These are phyloP conservation scores for Apomyelois bistriatella DNA, from an alignment of 2,888 invertebrate species.

Conservation along the genomic window DNA sequence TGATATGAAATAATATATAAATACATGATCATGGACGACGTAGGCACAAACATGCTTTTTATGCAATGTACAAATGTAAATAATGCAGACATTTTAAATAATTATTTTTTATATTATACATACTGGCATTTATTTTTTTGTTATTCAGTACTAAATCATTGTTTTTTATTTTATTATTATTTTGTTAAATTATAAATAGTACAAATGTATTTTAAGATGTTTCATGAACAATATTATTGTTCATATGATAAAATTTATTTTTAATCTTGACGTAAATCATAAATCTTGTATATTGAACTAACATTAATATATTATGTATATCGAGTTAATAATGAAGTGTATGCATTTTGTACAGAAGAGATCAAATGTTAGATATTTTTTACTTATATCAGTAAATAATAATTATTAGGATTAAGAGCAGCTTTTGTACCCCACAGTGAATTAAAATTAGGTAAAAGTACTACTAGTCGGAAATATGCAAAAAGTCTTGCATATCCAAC, in stretches of 20 bases:
- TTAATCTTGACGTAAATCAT: constrained; percentile 34
- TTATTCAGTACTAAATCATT: constrained; percentile 34
- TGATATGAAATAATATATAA: too few species aligned
- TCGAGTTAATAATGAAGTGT: constrained; percentile 32
- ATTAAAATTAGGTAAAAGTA: constrained; percentile 43
- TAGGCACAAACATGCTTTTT: constrained; percentile 27
- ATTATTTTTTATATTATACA: constrained; percentile 38
- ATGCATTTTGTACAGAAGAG: constrained; percentile 67
- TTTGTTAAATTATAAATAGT: constrained; percentile 68
- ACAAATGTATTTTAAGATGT: constrained; percentile 69
- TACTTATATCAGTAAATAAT: constrained; percentile 51
- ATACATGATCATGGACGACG: constrained; percentile 17
- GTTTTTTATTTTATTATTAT: constrained; percentile 34
- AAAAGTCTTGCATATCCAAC: constrained; percentile 53
- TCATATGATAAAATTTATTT: constrained; percentile 34
- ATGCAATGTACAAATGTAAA: constrained; percentile 57
- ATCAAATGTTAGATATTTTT: constrained; percentile 63
- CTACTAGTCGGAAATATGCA: constrained; percentile 62
- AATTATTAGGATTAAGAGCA: constrained; percentile 45
- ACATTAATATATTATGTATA: constrained; percentile 43
- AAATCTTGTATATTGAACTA: constrained; percentile 53
- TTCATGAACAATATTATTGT: constrained; percentile 31
- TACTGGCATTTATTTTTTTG: constrained; percentile 40
- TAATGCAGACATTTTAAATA: constrained; percentile 42
- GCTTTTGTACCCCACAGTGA: constrained; percentile 65